These are phyloP conservation scores for Achlya flavicornis DNA, from an alignment of 2,888 invertebrate genomes.

Conservation along the genomic window DNA sequence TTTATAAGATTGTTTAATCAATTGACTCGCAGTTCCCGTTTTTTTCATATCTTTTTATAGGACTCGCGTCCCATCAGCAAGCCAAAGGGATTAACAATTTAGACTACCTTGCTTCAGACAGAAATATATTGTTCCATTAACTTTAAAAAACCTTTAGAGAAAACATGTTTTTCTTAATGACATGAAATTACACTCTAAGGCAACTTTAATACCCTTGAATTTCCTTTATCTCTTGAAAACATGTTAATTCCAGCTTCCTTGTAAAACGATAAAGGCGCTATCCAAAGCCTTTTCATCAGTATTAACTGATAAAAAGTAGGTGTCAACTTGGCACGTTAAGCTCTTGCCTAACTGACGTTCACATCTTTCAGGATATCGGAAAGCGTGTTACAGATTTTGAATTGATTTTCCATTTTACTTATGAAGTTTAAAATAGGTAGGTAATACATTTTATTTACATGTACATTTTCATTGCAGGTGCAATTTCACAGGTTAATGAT, in stretches of 20 bases:
- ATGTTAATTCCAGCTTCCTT: neutral
- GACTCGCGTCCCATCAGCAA: too few relatives aligned
- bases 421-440: neutral
- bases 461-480: too few relatives aligned
- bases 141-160: too few relatives aligned
- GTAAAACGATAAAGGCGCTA: neutral
- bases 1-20: neutral
- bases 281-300: neutral
- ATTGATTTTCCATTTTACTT: neutral
- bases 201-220: neutral
- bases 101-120: too few relatives aligned
- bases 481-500: too few relatives aligned
- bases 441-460: too few relatives aligned
- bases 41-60: too few relatives aligned
- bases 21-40: too few relatives aligned
- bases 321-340: constrained; percentile 2
- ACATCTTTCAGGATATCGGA: neutral
- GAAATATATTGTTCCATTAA: too few relatives aligned
- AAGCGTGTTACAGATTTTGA: neutral
- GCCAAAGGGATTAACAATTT: too few relatives aligned
- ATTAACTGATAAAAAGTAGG: constrained; percentile 6
- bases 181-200: too few relatives aligned
- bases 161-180: too few relatives aligned
- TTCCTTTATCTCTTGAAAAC: neutral
- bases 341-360: neutral